Evolutionary conservation across 2,113 vertebrate species (phyloP).

Genomic region (Oryzias celebensis): DNA sequence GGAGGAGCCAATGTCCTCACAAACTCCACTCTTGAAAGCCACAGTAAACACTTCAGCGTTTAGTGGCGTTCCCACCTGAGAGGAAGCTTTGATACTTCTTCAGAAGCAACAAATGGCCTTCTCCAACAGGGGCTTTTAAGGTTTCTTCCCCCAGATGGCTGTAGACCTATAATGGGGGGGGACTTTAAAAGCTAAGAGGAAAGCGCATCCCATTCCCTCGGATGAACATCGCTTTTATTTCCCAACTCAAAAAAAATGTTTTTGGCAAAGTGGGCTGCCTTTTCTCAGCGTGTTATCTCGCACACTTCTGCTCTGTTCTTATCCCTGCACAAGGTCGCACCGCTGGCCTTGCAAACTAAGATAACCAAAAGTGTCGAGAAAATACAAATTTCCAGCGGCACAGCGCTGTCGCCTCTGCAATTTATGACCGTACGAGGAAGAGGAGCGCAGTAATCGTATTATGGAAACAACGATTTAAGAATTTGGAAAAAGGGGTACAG

Average conservation of each 20-base stretch:
- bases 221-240: conserved; percentile 25
- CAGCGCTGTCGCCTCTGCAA: conserved; percentile 8
- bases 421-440: conserved; percentile 22
- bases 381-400: neutral
- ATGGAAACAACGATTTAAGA: conserved; percentile 38
- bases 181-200: conserved; percentile 18
- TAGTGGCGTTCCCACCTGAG: neutral
- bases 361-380: conserved; percentile 21
- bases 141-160: conserved; percentile 14
- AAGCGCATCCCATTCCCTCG: conserved; percentile 18
- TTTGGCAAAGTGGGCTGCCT: conserved; percentile 10
- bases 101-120: conserved; percentile 13
- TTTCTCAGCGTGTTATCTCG: conserved; percentile 21
- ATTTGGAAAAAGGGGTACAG: conserved; percentile 18
- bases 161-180: neutral
- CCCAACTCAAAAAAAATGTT: conserved; percentile 19
- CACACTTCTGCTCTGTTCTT: neutral
- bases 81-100: neutral
- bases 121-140: conserved; percentile 20
- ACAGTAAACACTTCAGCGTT: conserved; percentile 33
- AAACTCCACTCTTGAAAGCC: conserved; percentile 31
- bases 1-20: neutral
- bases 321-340: conserved; percentile 34
- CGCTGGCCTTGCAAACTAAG: conserved; percentile 16
- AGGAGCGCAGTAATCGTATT: conserved; percentile 50